A percentile compares a stretch with the other conserved stretches of the same genome.
Conservation (phyloP, 2,888 invertebrate genomes). For the Andrena fulva region DNA sequence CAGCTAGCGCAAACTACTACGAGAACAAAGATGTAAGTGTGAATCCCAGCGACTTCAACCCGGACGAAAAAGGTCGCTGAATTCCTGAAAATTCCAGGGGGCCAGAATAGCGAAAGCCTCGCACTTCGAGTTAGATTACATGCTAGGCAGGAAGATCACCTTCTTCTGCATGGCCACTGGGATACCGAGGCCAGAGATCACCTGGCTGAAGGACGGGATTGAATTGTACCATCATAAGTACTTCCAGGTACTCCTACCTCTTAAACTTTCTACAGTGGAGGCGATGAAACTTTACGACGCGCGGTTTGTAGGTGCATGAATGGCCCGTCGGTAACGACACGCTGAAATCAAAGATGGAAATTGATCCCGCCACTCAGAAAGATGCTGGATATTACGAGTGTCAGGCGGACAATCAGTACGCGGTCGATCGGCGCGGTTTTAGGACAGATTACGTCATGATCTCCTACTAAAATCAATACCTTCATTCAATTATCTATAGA, state of each 20-base stretch:
- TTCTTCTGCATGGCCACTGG: constrained; percentile 92
- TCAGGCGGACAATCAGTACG: constrained; percentile 90
- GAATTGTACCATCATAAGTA: constrained; percentile 90
- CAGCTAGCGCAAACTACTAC: constrained; percentile 87
- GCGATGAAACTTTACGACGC: too few species aligned
- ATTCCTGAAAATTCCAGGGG: constrained; percentile 85
- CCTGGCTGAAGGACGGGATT: constrained; percentile 92
- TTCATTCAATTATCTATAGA: not conserved
- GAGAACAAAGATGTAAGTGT: constrained; percentile 88
- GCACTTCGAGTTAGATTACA: constrained; percentile 90
- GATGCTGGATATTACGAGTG: constrained; percentile 91
- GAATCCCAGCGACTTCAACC: not conserved
- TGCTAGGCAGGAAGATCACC: constrained; percentile 91
- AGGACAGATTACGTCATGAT: constrained; percentile 88
- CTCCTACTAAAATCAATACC: constrained; percentile 82
- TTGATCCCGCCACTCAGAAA: constrained; percentile 90
- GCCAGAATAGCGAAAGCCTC: constrained; percentile 90
- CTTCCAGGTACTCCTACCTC: constrained; percentile 86
- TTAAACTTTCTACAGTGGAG: not conserved
- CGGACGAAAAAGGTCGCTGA: not conserved
- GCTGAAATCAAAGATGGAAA: constrained; percentile 91
- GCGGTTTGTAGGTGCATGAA: constrained; percentile 86
- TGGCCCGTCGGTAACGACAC: constrained; percentile 89
- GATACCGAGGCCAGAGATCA: constrained; percentile 90
- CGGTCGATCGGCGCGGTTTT: constrained; percentile 89